These are phyloP conservation scores for Serranus cabrilla DNA, from an alignment of 2,797 vertebrate genomes.

Conservation along the genomic window DNA sequence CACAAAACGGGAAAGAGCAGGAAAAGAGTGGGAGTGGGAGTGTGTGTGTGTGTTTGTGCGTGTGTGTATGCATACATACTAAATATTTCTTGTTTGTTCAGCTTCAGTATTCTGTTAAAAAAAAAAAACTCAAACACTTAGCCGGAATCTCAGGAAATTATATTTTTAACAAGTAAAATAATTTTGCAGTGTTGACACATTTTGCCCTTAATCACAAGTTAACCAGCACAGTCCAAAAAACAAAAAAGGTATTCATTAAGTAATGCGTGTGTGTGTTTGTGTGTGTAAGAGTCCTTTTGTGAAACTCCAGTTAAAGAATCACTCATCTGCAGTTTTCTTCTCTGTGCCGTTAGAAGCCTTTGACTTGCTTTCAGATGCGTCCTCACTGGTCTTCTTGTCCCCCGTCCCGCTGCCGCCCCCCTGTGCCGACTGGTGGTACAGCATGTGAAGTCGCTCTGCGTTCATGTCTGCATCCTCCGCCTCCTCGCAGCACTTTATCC, in stretches of 20 bases:
- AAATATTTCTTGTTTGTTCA: not conserved
- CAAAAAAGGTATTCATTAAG: not conserved
- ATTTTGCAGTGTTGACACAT: not conserved
- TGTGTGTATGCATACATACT: no score
- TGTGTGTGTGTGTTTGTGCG: not conserved
- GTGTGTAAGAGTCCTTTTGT: constrained; percentile 37
- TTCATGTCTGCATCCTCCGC: constrained; percentile 90
- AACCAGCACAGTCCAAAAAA: not conserved
- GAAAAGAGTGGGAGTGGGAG: not conserved
- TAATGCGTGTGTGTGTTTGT: not conserved
- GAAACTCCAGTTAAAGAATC: constrained; percentile 35
- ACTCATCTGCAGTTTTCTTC: constrained; percentile 57
- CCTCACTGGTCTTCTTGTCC: constrained; percentile 43
- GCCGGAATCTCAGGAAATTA: no score
- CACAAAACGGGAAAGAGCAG: constrained; percentile 46
- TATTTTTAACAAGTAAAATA: not conserved
- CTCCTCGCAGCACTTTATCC: constrained; percentile 94
- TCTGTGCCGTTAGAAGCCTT: constrained; percentile 62
- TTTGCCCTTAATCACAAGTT: not conserved
- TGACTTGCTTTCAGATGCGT: constrained; percentile 34
- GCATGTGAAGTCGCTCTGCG: constrained; percentile 88
- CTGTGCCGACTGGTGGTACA: constrained; percentile 85
- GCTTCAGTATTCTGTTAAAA: not conserved
- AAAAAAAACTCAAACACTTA: no score
- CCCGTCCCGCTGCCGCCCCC: constrained; percentile 58